phyloP scores from a whole-genome alignment of 2,888 invertebrate genomes.

The Cotesia congregata region DNA sequence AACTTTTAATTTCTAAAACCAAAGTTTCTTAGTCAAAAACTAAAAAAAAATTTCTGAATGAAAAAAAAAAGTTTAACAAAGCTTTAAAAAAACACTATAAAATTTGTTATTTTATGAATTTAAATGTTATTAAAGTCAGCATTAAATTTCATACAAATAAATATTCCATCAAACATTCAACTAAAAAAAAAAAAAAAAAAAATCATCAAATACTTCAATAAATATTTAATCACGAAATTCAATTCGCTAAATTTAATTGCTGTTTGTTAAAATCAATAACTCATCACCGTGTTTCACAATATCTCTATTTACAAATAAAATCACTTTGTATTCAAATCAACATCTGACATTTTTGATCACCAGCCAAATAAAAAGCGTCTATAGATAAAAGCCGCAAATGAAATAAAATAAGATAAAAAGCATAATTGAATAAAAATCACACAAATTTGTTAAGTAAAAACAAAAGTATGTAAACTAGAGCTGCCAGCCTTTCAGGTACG shows the following conservation, averaged over 20 bases:
- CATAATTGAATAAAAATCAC: conserved; percentile 3
- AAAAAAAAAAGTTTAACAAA: too few species aligned
- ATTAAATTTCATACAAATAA: too few species aligned
- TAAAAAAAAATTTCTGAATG: too few species aligned
- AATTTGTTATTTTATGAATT: not conserved
- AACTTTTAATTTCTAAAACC: too few species aligned
- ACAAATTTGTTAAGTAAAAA: conserved; percentile 19
- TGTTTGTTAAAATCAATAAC: not conserved
- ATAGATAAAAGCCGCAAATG: not conserved
- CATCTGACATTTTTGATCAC: not conserved
- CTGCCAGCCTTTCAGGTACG: conserved; percentile 78
- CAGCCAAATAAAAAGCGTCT: not conserved
- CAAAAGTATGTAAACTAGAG: conserved; percentile 49
- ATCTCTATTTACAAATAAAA: too few species aligned
- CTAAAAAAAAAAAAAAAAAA: too few species aligned
- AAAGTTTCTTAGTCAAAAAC: too few species aligned
- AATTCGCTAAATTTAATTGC: not conserved
- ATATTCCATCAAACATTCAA: too few species aligned
- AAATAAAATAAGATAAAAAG: conserved; percentile 5
- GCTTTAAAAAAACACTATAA: too few species aligned
- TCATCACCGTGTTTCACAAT: not conserved
- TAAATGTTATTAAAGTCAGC: not conserved
- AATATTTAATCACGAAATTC: not conserved
- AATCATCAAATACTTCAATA: too few species aligned
- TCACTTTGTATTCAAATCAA: too few species aligned